Percentiles rank a stretch among this genome's conserved stretches.
phyloP scores from a whole-genome alignment of 2,888 invertebrate genomes.

The Anticlea derivata region DNA sequence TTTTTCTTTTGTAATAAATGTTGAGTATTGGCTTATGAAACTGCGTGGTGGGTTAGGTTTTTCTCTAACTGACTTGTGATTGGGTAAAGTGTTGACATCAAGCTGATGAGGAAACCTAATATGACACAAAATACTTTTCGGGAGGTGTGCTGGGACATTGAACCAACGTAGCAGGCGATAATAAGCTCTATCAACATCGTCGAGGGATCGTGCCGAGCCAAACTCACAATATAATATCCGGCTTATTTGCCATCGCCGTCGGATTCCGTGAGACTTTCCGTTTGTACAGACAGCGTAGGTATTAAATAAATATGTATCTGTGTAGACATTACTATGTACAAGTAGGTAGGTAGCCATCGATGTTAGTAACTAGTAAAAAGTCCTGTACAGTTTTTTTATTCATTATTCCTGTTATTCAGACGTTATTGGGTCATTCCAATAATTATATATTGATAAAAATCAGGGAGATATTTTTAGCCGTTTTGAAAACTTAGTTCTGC shows the following conservation, averaged over 20 bases:
- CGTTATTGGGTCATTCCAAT: no score
- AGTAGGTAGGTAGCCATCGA: neutral
- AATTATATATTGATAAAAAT: no score
- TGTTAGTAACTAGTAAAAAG: no score
- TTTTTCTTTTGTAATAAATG: no score
- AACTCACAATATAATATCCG: constrained; percentile 72
- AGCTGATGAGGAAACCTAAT: constrained; percentile 14
- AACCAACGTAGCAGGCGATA: constrained; percentile 69
- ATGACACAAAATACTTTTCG: constrained; percentile 42
- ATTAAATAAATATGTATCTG: constrained; percentile 14
- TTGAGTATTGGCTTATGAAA: no score
- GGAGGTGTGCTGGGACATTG: constrained; percentile 63
- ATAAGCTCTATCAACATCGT: constrained; percentile 70
- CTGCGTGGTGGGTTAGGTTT: no score
- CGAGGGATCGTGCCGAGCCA: constrained; percentile 69
- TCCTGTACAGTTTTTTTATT: no score
- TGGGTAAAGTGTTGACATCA: no score
- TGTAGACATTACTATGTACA: neutral
- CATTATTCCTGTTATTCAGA: no score
- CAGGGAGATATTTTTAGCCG: no score
- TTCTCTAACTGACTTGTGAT: no score
- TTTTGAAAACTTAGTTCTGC: no score
- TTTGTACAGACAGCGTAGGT: constrained; percentile 44
- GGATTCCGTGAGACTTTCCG: constrained; percentile 62
- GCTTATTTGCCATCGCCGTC: constrained; percentile 69